Evolutionary conservation across 1,140 invertebrate genomes (phyloP), one percentile per base, ranked within the genome.

Genomic region (Pogonus chalceus): DNA sequence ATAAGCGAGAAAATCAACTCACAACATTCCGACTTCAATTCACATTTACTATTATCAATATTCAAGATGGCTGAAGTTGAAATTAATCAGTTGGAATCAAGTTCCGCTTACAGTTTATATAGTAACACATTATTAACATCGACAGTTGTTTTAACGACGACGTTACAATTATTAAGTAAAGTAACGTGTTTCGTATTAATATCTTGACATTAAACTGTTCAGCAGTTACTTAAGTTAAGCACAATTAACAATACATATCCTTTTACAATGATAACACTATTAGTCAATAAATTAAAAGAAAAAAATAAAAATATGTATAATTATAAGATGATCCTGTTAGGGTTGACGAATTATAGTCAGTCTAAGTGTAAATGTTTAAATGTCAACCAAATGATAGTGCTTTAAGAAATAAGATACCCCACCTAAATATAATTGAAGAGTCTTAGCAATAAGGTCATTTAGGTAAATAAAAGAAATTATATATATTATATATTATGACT

Each of bases 61-160:
- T 88, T 92, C 70, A 92, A 92, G 74, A 88, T 92, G 75, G 88
- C 89, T n/a, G 87, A 91, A 75, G 87, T 91, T 18, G 87, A 90
- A 68, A 84, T 89, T 24, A 77, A 84, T 35, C 67, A 65, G 43
- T 60, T 68, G 20, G 65, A 70, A 54, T 55, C 65, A 26, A 64
- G 54, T 54, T 68, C 66, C 18, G 56, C 63, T 26, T 58, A 56
- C 18, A 18, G 7, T 4, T 4, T 31, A 20, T 23, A 16, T 9
- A 35, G 26, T 20, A 31, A 35, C 26, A 18, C 20, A 22, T 16
- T 35, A 12, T 9, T n/a, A 14, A 20, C 31, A 4, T 12, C 26
- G 2, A 2, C 48, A 46, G 1, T 18, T 39, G 16, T 51, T 3
- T 12, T 49, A 12, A 23, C 48, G 12, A 51, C 14, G 20, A 2